These are phyloP conservation scores for Pollenia labialis DNA, from an alignment of 2,888 invertebrate species.

Conservation along the genomic window DNA sequence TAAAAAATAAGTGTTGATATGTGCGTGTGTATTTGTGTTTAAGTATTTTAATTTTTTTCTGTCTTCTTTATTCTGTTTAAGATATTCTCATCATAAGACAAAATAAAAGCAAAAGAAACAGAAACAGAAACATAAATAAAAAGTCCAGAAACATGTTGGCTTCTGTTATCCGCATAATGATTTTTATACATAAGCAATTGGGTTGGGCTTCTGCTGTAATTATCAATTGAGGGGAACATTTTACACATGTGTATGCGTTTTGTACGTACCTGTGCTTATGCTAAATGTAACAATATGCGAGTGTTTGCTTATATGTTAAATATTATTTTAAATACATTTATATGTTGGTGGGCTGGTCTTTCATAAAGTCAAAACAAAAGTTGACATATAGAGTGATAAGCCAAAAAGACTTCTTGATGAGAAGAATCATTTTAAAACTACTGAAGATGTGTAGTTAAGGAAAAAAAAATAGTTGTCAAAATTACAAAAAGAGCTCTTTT, in stretches of 20 bases:
- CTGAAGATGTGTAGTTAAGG: conserved; percentile 4
- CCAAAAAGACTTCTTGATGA: conserved; percentile 40
- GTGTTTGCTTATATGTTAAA: conserved; percentile 35
- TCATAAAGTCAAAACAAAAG: conserved; percentile 52
- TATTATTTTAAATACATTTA: conserved; percentile 4
- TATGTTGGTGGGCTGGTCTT: conserved; percentile 72
- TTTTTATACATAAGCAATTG: conserved; percentile 69
- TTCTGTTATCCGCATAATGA: conserved; percentile 66
- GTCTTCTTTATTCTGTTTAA: conserved; percentile 47
- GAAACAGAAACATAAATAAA: conserved; percentile 36
- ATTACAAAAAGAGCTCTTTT: neutral
- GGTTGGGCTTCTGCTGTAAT: conserved; percentile 72
- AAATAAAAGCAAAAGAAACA: conserved; percentile 18
- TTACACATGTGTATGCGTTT: conserved; percentile 33
- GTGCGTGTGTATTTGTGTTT: conserved; percentile 45
- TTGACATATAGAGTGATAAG: conserved; percentile 68
- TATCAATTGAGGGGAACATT: conserved; percentile 71
- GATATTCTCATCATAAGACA: conserved; percentile 54
- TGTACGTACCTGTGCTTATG: neutral
- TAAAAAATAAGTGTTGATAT: conserved; percentile 16
- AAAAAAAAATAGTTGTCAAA: neutral
- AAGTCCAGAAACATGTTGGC: conserved; percentile 60
- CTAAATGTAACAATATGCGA: conserved; percentile 5
- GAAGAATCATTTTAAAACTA: conserved; percentile 41
- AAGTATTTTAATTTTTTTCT: conserved; percentile 34